Evolutionary conservation across 2,888 invertebrate genomes (phyloP).

Genomic region (Coelopa pilipes): DNA sequence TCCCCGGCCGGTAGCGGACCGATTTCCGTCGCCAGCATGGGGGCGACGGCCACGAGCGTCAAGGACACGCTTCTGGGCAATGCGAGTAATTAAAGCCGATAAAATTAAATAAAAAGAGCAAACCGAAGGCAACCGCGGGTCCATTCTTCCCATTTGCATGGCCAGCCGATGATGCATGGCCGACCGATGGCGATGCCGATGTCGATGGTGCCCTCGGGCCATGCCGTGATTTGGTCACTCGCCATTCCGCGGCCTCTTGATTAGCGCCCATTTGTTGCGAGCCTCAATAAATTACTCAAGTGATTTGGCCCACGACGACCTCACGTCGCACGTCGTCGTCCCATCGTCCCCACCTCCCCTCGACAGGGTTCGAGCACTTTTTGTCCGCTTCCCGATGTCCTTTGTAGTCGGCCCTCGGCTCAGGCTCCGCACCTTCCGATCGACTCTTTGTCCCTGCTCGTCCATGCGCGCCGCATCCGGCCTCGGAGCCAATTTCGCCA

Average conservation of each 20-base stretch:
- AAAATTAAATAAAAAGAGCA: too few relatives aligned
- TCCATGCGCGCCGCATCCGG: neutral
- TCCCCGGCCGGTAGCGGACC: too few relatives aligned
- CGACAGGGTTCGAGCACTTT: too few relatives aligned
- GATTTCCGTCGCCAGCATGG: too few relatives aligned
- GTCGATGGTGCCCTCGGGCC: too few relatives aligned
- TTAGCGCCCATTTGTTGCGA: constrained; percentile 37
- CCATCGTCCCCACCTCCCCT: neutral
- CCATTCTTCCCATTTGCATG: neutral
- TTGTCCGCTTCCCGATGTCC: neutral
- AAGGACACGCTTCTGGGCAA: too few relatives aligned
- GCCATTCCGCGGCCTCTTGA: constrained; percentile 3
- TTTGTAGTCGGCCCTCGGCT: neutral
- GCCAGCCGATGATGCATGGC: too few relatives aligned
- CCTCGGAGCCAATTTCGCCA: neutral
- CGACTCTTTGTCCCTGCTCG: constrained; percentile 12
- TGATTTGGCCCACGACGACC: constrained; percentile 63
- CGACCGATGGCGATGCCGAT: too few relatives aligned
- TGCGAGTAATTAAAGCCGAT: too few relatives aligned
- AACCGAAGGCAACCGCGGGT: neutral
- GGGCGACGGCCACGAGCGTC: too few relatives aligned
- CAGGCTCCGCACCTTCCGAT: neutral
- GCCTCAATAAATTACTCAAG: constrained; percentile 57
- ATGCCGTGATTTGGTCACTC: constrained; percentile 18
- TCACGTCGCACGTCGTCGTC: constrained; percentile 38